Evolutionary conservation across 2,888 invertebrate genomes (phyloP).

Genomic region (Drosophila paranaensis): DNA sequence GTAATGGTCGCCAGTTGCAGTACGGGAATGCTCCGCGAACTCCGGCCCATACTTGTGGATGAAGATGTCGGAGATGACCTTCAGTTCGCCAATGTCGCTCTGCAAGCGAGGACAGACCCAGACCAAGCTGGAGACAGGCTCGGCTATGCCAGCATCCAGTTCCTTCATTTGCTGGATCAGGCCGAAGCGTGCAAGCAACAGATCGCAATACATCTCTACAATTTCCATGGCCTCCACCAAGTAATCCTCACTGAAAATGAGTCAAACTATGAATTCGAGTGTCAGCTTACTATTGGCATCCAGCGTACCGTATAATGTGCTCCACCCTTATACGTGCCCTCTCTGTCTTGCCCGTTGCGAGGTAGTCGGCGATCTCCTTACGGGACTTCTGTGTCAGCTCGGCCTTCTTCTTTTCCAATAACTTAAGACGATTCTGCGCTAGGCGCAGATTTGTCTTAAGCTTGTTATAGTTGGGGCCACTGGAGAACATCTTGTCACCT

Average conservation of each 20-base stretch:
- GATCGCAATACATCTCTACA: conserved; percentile 99
- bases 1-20: conserved; percentile 94
- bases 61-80: conserved; percentile 94
- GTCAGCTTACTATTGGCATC: neutral
- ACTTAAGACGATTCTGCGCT: conserved; percentile 95
- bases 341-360: conserved; percentile 93
- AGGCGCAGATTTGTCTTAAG: conserved; percentile 98
- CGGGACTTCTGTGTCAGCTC: conserved; percentile 97
- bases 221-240: conserved; percentile 99
- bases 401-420: conserved; percentile 98
- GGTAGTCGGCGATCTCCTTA: conserved; percentile 98
- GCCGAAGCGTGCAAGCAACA: conserved; percentile 97
- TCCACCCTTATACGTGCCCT: conserved; percentile 98
- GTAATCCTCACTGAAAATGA: conserved; percentile 93
- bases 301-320: conserved; percentile 93
- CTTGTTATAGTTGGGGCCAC: conserved; percentile 96
- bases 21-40: conserved; percentile 95
- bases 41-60: conserved; percentile 95
- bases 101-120: conserved; percentile 98
- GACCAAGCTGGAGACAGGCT: conserved; percentile 95
- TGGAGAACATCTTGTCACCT: conserved; percentile 90
- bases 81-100: conserved; percentile 91
- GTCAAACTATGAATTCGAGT: neutral
- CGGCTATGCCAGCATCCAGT: conserved; percentile 97
- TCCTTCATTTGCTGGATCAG: conserved; percentile 98